Conservation (phyloP, 2,113 vertebrate genomes). For the Pygoscelis adeliae region DNA sequence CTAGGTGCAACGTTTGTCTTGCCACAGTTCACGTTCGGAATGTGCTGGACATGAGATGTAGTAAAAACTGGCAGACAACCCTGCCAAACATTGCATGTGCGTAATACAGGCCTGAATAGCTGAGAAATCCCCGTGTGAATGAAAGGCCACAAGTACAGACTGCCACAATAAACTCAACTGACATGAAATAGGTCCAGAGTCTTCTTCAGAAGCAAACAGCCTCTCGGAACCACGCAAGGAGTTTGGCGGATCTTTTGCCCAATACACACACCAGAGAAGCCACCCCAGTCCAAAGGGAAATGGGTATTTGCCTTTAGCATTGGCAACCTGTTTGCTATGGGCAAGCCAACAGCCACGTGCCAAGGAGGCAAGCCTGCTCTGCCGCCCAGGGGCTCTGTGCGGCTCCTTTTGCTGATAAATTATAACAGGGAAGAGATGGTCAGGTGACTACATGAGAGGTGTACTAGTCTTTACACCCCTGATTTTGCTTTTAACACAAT, state of each 20-base stretch:
- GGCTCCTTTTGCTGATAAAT: not conserved
- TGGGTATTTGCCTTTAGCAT: not conserved
- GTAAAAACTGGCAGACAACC: not conserved
- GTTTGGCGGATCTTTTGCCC: accelerated
- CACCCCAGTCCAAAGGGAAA: not conserved
- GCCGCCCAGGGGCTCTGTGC: not conserved
- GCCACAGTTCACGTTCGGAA: not conserved
- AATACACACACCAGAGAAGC: accelerated
- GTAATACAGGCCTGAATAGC: not conserved
- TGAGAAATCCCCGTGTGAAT: not conserved
- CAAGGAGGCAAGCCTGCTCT: not conserved
- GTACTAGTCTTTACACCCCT: not conserved
- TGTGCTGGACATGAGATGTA: not conserved
- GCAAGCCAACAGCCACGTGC: not conserved
- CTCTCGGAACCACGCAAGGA: accelerated
- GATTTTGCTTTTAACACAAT: not conserved
- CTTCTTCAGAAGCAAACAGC: not conserved
- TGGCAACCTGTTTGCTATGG: not conserved
- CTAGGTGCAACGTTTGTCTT: not conserved
- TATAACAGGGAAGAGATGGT: not conserved
- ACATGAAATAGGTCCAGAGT: not conserved
- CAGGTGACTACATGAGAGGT: not conserved
- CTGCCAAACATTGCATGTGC: accelerated
- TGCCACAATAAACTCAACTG: not conserved
- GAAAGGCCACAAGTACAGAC: not conserved